phyloP scores from a whole-genome alignment of 1,140 invertebrate genomes.

The Acromyrmex heyeri region DNA sequence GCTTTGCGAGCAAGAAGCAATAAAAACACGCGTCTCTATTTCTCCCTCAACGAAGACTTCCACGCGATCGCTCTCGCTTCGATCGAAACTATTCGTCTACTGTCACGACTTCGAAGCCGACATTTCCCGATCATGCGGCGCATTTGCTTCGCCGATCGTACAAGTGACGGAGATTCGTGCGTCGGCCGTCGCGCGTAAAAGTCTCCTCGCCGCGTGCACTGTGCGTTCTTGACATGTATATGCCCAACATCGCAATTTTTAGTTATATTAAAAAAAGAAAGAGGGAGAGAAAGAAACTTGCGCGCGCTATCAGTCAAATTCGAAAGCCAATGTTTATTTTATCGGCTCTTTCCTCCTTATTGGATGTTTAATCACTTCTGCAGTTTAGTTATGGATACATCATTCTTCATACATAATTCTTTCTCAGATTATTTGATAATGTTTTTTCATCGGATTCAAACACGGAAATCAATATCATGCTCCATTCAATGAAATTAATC shows the following conservation, averaged over 20 bases:
- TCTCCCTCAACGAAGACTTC: background rate
- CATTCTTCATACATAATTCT: background rate
- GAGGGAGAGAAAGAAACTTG: background rate
- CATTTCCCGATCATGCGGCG: constrained; percentile 6
- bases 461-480: background rate
- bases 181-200: background rate
- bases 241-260: background rate
- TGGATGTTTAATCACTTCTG: background rate
- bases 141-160: background rate
- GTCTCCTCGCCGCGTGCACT: background rate
- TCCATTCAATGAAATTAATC: background rate
- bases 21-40: background rate
- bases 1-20: background rate
- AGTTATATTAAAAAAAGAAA: background rate
- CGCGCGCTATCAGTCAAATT: background rate
- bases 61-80: background rate
- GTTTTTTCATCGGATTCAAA: background rate
- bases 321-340: background rate
- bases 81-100: constrained; percentile 14
- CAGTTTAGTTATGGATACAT: background rate
- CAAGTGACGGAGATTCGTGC: background rate
- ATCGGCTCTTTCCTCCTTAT: background rate
- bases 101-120: background rate
- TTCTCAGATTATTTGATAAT: background rate
- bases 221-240: background rate